phyloP scores from a whole-genome alignment of 2,113 vertebrate species.

The Alectura lathami region DNA sequence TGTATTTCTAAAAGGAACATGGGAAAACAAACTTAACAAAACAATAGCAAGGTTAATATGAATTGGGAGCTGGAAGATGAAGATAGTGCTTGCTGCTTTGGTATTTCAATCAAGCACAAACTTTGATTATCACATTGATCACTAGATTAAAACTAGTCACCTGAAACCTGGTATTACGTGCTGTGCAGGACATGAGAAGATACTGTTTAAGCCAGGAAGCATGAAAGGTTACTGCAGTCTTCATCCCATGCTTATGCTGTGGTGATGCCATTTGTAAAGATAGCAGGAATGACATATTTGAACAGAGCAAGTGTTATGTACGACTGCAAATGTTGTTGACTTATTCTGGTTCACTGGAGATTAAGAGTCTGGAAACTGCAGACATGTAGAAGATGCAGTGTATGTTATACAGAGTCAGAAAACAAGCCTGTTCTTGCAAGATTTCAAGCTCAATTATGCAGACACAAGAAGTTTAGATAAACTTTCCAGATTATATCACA shows the following conservation, averaged over 20 bases:
- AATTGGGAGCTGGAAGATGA: background rate
- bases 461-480: slow-evolving; percentile 25
- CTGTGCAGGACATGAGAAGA: background rate
- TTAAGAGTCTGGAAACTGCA: slow-evolving; percentile 47
- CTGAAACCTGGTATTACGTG: slow-evolving; percentile 5
- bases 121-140: slow-evolving; percentile 22
- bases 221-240: slow-evolving; percentile 29
- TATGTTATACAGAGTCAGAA: background rate
- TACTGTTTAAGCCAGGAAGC: slow-evolving; percentile 11
- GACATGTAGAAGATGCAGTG: background rate
- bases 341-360: background rate
- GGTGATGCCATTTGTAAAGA: background rate
- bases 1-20: background rate
- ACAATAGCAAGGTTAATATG: background rate
- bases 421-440: slow-evolving; percentile 38
- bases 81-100: background rate
- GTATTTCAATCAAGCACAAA: background rate
- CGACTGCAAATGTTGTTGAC: background rate
- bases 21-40: slow-evolving; percentile 9
- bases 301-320: background rate
- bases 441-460: slow-evolving; percentile 56
- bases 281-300: background rate
- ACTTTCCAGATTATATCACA: slow-evolving; percentile 32
- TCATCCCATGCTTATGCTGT: background rate
- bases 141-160: slow-evolving; percentile 42